Conservation (phyloP, 2,888 invertebrate species). For the Amaurobius ferox region DNA sequence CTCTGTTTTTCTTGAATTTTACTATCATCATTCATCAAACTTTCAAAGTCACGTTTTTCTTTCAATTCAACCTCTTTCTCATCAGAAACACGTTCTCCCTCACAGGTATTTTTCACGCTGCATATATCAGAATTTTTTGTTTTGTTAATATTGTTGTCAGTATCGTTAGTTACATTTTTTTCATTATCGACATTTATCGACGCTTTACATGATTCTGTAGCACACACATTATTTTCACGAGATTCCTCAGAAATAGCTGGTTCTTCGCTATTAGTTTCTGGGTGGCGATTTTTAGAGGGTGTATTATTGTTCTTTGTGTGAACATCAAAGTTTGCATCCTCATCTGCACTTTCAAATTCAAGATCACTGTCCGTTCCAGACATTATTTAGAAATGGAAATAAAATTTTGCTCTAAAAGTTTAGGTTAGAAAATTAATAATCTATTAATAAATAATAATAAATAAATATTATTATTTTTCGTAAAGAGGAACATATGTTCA, state of each 20-base stretch:
- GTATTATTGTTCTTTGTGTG: not conserved
- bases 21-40: too few species aligned
- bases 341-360: slow-evolving; percentile 57
- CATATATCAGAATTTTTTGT: not conserved
- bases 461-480: too few species aligned
- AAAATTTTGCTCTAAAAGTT: too few species aligned
- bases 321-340: slow-evolving; percentile 18
- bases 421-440: too few species aligned
- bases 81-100: not conserved
- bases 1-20: slow-evolving; percentile 26
- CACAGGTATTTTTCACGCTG: not conserved
- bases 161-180: not conserved
- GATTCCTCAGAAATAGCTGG: too few species aligned
- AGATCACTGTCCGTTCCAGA: slow-evolving; percentile 55
- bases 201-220: too few species aligned
- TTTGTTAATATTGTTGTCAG: not conserved
- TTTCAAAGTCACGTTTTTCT: not conserved
- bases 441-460: too few species aligned
- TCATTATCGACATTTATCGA: too few species aligned
- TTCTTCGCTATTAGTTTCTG: too few species aligned
- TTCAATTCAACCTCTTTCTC: not conserved
- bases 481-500: too few species aligned
- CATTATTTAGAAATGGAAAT: slow-evolving; percentile 18
- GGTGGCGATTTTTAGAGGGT: too few species aligned
- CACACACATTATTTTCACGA: too few species aligned